A percentile compares a stretch with the other conserved stretches of the same genome.
These are phyloP conservation scores for Marasmarcha lunaedactyla DNA, from an alignment of 2,888 invertebrate genomes.

Conservation along the genomic window DNA sequence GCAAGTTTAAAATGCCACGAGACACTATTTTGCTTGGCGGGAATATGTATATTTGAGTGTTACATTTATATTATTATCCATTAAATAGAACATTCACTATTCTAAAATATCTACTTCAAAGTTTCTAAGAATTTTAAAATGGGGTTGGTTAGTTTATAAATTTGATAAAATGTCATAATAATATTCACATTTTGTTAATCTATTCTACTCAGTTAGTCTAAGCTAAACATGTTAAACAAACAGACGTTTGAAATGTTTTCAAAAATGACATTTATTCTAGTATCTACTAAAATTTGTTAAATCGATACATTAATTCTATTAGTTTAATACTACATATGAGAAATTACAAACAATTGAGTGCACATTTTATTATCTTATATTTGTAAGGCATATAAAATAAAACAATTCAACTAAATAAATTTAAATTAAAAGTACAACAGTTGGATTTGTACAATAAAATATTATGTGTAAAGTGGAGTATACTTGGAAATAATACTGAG, in stretches of 20 bases:
- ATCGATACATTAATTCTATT: conserved; percentile 66
- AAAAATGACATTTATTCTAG: conserved; percentile 67
- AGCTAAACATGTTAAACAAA: conserved; percentile 70
- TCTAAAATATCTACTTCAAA: conserved; percentile 43
- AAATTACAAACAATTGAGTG: conserved; percentile 31
- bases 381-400: conserved; percentile 3
- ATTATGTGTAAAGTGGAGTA: conserved; percentile 22
- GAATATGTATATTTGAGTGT: conserved; percentile 24
- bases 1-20: conserved; percentile 48
- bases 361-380: conserved; percentile 6
- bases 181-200: conserved; percentile 26
- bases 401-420: conserved; percentile 6
- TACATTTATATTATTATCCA: conserved; percentile 36
- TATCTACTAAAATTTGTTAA: conserved; percentile 47
- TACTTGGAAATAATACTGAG: conserved; percentile 22
- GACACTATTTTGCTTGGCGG: conserved; percentile 71
- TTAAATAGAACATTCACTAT: conserved; percentile 40
- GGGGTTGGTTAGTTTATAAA: conserved; percentile 53
- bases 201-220: conserved; percentile 69
- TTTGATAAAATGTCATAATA: neutral
- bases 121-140: conserved; percentile 37
- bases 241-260: conserved; percentile 63
- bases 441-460: conserved; percentile 20
- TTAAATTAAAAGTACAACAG: conserved; percentile 2
- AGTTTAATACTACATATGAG: conserved; percentile 32